Evolutionary conservation across 2,888 invertebrate species (phyloP).

Genomic region (Muschampia plurimacula): DNA sequence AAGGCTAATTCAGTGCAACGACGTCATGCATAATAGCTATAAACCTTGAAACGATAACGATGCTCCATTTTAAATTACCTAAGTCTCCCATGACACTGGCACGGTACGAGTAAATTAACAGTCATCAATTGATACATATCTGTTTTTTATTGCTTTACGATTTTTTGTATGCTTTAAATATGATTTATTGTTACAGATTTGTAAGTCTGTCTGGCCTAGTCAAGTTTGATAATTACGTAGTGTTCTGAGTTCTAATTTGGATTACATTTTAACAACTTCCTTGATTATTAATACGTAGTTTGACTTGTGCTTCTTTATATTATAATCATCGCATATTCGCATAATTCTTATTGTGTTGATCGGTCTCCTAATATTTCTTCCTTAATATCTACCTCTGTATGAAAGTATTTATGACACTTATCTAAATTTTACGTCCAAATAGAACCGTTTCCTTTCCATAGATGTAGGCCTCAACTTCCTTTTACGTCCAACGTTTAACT

Average conservation of each 20-base stretch:
- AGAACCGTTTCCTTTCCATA: conserved; percentile 16
- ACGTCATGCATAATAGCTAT: conserved; percentile 27
- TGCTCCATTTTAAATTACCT: conserved; percentile 39
- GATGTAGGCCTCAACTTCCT: conserved; percentile 25
- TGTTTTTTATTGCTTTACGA: conserved; percentile 15
- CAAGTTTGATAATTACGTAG: not conserved
- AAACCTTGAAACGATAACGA: conserved; percentile 39
- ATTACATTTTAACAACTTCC: not conserved
- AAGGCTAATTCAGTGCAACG: conserved; percentile 35
- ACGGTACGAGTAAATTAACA: conserved; percentile 6
- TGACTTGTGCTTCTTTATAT: too few species aligned
- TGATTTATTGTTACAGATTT: not conserved
- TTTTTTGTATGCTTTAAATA: not conserved
- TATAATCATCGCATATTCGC: too few species aligned
- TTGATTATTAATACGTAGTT: not conserved
- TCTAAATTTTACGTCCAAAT: conserved; percentile 11
- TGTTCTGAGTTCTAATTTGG: not conserved
- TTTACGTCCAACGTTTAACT: conserved; percentile 25
- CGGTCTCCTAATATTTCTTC: too few species aligned
- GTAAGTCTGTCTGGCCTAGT: not conserved
- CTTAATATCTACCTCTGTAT: not conserved
- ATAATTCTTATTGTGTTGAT: not conserved
- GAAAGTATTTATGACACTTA: conserved; percentile 14
- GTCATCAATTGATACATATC: conserved; percentile 26
- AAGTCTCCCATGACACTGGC: conserved; percentile 32